A percentile compares a stretch with the other conserved stretches of the same genome.
Conservation (phyloP, 1,140 invertebrate genomes). For the Maconellicoccus hirsutus region DNA sequence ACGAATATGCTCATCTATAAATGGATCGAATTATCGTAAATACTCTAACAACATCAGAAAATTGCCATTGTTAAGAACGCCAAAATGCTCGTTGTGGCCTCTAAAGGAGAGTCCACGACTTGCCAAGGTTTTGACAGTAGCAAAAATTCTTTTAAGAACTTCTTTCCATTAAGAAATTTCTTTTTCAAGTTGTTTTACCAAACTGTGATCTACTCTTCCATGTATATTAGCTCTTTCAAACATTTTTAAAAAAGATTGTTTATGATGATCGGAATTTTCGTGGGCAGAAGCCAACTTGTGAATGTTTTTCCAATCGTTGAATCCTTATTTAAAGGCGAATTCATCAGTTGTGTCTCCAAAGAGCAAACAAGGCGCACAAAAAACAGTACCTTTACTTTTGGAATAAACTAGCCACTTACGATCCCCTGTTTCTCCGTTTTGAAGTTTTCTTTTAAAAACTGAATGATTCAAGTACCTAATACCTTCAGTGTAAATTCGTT, state of each 20-base stretch:
- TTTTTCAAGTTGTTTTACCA: conserved; percentile 25
- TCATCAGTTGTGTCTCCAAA: conserved; percentile 27
- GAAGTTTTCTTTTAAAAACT: conserved; percentile 17
- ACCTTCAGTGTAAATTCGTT: conserved; percentile 17
- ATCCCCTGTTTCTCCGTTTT: conserved; percentile 6
- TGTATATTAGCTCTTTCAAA: conserved; percentile 24
- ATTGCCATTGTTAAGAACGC: conserved; percentile 29
- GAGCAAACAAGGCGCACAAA: conserved; percentile 31
- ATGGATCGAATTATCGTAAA: conserved; percentile 28
- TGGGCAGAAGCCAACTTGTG: conserved; percentile 26
- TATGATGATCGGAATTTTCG: conserved; percentile 30
- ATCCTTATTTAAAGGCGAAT: conserved; percentile 27
- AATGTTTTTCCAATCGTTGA: conserved; percentile 32
- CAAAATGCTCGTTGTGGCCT: conserved; percentile 28
- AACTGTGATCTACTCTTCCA: conserved; percentile 24
- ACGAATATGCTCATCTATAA: conserved; percentile 28
- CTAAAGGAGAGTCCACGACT: conserved; percentile 29
- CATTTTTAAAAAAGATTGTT: conserved; percentile 25
- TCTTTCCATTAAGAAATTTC: conserved; percentile 28
- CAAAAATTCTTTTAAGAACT: conserved; percentile 28
- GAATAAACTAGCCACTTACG: conserved; percentile 24
- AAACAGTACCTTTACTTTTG: conserved; percentile 25
- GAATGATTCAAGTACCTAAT: conserved; percentile 16
- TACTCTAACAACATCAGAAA: conserved; percentile 28
- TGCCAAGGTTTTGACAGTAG: conserved; percentile 29